These are phyloP conservation scores for Caenorhabditis zanzibari DNA, from an alignment of 2,888 invertebrate species.

Conservation along the genomic window DNA sequence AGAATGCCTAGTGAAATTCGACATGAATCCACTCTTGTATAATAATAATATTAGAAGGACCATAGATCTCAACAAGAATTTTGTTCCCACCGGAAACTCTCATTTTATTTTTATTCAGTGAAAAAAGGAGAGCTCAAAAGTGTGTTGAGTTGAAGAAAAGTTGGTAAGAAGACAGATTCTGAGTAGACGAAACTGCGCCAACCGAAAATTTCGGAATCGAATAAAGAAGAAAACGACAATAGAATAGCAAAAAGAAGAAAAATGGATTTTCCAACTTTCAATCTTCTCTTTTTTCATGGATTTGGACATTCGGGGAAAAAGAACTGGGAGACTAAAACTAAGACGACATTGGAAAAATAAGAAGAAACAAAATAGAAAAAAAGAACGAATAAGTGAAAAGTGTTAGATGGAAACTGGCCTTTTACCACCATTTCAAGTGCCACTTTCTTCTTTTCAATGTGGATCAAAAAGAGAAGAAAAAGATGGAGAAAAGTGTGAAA, in stretches of 20 bases:
- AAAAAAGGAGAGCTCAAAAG: not conserved
- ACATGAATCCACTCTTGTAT: not conserved
- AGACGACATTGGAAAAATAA: conserved; percentile 13
- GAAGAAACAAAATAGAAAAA: conserved; percentile 2
- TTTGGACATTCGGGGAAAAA: conserved; percentile 4
- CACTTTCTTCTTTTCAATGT: conserved; percentile 44
- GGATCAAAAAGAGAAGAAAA: conserved; percentile 27
- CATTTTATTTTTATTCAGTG: not conserved
- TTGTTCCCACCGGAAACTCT: not conserved
- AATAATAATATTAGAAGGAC: not conserved
- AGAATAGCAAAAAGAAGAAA: conserved; percentile 24
- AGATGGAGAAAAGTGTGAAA: conserved; percentile 15
- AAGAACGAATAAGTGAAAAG: conserved; percentile 19
- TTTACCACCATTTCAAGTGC: conserved; percentile 49
- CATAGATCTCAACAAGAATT: not conserved
- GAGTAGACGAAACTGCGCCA: conserved; percentile 13
- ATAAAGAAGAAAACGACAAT: conserved; percentile 38
- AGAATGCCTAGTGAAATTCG: too few species aligned
- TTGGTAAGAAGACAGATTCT: conserved; percentile 34
- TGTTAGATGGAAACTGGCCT: conserved; percentile 32
- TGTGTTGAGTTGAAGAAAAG: conserved; percentile 4
- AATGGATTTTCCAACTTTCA: conserved; percentile 39
- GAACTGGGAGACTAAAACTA: conserved; percentile 9
- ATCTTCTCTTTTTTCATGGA: conserved; percentile 1
- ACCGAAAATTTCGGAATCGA: conserved; percentile 40